Percentiles rank a stretch among this genome's conserved stretches.
Conservation (phyloP, 2,888 invertebrate genomes). For the Cryptophagus acutangulus region DNA sequence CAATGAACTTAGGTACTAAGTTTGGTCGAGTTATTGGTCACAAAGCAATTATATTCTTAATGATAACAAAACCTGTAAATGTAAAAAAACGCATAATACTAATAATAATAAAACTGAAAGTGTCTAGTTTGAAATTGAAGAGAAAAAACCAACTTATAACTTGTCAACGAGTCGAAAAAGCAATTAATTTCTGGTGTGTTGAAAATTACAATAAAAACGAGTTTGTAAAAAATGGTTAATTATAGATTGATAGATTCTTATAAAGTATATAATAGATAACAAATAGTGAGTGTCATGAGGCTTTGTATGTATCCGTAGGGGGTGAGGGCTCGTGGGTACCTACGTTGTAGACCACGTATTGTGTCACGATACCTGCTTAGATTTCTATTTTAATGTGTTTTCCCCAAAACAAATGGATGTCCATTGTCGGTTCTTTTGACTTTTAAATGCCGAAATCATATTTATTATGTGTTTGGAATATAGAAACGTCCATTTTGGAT, state of each 20-base stretch:
- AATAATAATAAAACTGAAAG: no score
- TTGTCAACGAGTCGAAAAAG: constrained; percentile 33
- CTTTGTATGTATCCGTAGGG: constrained; percentile 43
- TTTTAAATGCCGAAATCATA: no score
- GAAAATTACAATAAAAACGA: constrained; percentile 34
- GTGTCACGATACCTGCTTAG: constrained; percentile 46
- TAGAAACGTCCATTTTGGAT: no score
- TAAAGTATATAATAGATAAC: constrained; percentile 45
- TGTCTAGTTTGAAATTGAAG: no score
- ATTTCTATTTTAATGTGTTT: constrained; percentile 50
- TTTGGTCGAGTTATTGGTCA: no score
- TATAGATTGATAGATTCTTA: constrained; percentile 46
- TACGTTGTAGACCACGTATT: constrained; percentile 40
- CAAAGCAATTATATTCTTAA: no score
- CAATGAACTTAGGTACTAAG: no score
- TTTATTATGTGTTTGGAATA: no score
- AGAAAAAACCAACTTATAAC: no score
- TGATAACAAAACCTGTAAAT: no score
- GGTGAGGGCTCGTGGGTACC: constrained; percentile 37
- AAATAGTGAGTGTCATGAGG: constrained; percentile 47
- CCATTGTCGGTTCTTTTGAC: constrained; percentile 46
- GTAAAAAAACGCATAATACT: no score
- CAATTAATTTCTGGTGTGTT: constrained; percentile 34
- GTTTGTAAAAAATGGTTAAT: constrained; percentile 40
- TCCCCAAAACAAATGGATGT: constrained; percentile 48